These are phyloP conservation scores for Rotaria macrura DNA, from an alignment of 2,888 invertebrate species.

Conservation along the genomic window DNA sequence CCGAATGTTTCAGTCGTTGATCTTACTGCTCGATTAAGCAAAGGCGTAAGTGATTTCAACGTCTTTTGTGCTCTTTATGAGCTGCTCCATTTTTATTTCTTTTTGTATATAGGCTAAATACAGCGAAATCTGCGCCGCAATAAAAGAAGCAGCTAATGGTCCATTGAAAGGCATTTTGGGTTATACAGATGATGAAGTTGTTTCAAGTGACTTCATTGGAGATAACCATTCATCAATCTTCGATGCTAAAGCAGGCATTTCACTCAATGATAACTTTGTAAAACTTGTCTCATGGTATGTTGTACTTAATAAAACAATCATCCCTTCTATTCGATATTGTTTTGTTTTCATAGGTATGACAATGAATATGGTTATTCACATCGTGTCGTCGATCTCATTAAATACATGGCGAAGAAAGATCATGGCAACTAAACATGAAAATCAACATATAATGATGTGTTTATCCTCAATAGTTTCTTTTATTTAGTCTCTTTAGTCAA, in stretches of 20 bases:
- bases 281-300: slow-evolving; percentile 81
- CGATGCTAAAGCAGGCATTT: slow-evolving; percentile 89
- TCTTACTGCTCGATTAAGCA: slow-evolving; percentile 63
- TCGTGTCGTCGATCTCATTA: slow-evolving; percentile 77
- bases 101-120: slow-evolving; percentile 57
- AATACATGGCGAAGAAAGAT: slow-evolving; percentile 24
- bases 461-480: too few relatives aligned
- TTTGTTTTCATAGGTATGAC: slow-evolving; percentile 59
- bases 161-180: slow-evolving; percentile 77
- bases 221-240: slow-evolving; percentile 84
- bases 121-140: slow-evolving; percentile 75
- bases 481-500: too few relatives aligned
- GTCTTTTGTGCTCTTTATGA: too few relatives aligned
- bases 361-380: slow-evolving; percentile 96
- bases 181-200: slow-evolving; percentile 91
- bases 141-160: slow-evolving; percentile 70
- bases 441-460: too few relatives aligned
- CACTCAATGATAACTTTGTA: slow-evolving; percentile 82
- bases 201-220: slow-evolving; percentile 86
- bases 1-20: slow-evolving; percentile 96
- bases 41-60: slow-evolving; percentile 36
- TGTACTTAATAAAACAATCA: too few relatives aligned
- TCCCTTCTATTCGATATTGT: too few relatives aligned
- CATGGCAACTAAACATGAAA: neutral
- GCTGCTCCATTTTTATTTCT: too few relatives aligned